Percentiles rank a stretch among this genome's conserved stretches.
Conservation (phyloP, 2,888 invertebrate genomes). For the Mechanitis messenoides region DNA sequence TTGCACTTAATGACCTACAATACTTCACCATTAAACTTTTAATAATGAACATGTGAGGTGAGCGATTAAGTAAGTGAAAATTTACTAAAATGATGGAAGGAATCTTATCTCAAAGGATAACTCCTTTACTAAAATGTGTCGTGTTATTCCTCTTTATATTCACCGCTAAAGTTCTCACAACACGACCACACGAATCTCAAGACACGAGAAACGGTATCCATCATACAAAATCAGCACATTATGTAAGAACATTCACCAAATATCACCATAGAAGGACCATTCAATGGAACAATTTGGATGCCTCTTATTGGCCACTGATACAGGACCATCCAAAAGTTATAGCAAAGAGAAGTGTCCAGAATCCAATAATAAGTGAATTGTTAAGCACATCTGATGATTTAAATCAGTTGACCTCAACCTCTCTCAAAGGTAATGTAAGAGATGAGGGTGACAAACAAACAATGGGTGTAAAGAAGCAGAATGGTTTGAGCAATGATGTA, state of each 20-base stretch:
- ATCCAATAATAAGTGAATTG: conserved; percentile 49
- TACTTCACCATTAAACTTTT: conserved; percentile 17
- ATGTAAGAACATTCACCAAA: conserved; percentile 69
- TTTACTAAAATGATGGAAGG: conserved; percentile 52
- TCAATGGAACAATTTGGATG: conserved; percentile 55
- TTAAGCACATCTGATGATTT: conserved; percentile 37
- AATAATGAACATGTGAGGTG: conserved; percentile 22
- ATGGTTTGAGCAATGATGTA: conserved; percentile 41
- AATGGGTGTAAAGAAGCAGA: conserved; percentile 48
- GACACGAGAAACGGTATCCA: conserved; percentile 58
- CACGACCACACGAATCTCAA: conserved; percentile 60
- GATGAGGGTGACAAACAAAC: conserved; percentile 39
- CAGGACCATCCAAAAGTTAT: conserved; percentile 46
- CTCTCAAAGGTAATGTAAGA: conserved; percentile 40
- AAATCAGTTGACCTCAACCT: conserved; percentile 43
- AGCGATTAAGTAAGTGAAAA: neutral
- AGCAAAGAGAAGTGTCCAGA: conserved; percentile 52
- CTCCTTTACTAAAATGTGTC: conserved; percentile 66
- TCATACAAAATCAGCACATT: conserved; percentile 57
- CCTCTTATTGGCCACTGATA: conserved; percentile 43
- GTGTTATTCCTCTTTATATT: conserved; percentile 68
- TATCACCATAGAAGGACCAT: conserved; percentile 67
- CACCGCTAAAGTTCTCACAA: conserved; percentile 67
- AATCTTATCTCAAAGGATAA: conserved; percentile 56
- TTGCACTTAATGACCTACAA: conserved; percentile 36